Conservation (phyloP, 1,140 invertebrate genomes). For the Leptestheria dahalacensis region DNA sequence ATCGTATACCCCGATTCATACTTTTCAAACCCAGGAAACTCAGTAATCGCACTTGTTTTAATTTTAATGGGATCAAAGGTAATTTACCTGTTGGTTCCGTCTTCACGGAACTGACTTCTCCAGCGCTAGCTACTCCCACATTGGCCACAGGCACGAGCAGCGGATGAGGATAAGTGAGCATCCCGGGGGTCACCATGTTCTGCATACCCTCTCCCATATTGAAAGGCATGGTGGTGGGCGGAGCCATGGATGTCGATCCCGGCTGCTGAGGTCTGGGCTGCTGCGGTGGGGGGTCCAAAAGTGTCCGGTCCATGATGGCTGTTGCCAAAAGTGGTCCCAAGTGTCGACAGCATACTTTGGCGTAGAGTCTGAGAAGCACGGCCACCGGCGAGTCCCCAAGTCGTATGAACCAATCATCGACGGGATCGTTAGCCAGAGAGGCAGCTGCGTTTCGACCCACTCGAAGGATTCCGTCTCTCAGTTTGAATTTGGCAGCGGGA, state of each 20-base stretch:
- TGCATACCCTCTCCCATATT: neutral
- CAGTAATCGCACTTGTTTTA: no score
- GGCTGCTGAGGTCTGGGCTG: neutral
- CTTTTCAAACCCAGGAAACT: no score
- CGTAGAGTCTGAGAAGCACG: constrained; percentile 69
- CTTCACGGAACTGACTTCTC: constrained; percentile 6
- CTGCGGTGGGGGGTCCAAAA: constrained; percentile 42
- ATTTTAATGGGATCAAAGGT: no score
- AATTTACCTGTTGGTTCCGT: constrained; percentile 15
- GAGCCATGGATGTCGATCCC: constrained; percentile 12
- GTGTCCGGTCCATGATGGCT: constrained; percentile 58
- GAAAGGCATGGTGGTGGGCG: constrained; percentile 6
- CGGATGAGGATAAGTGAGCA: neutral
- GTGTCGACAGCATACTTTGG: constrained; percentile 59
- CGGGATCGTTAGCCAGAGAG: constrained; percentile 45
- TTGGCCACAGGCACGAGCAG: neutral
- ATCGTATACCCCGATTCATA: no score
- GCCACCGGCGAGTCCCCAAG: constrained; percentile 63
- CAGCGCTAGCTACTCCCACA: neutral
- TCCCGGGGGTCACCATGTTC: neutral
- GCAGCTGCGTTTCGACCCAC: constrained; percentile 52
- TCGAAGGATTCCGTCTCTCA: constrained; percentile 77
- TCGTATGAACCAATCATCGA: constrained; percentile 83
- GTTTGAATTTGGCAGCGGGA: constrained; percentile 56
- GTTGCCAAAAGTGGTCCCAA: constrained; percentile 69